Percentiles rank a stretch among this genome's conserved stretches.
Evolutionary conservation across 2,888 invertebrate genomes (phyloP).

Genomic region (Drosophila sordidula): DNA sequence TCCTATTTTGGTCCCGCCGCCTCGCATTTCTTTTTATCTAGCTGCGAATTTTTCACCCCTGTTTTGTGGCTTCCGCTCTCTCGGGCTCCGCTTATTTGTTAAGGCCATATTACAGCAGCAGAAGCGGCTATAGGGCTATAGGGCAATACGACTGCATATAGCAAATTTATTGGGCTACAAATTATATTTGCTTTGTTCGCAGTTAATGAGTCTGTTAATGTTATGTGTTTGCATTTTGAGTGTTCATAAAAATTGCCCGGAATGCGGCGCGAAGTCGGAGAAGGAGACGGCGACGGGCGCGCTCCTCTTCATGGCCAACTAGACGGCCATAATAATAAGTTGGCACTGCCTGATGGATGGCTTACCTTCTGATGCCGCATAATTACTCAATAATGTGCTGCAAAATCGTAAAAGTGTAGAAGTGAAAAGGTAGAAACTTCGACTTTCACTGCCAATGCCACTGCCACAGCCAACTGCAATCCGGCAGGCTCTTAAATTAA

Average conservation of each 20-base stretch:
- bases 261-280: neutral
- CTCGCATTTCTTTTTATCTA: constrained; percentile 39
- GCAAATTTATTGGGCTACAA: constrained; percentile 75
- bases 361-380: constrained; percentile 61
- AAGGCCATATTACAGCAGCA: constrained; percentile 27
- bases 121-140: constrained; percentile 4
- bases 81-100: constrained; percentile 44
- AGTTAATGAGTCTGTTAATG: constrained; percentile 78
- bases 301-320: constrained; percentile 18
- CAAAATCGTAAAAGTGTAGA: constrained; percentile 57
- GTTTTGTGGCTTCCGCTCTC: constrained; percentile 67
- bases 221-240: constrained; percentile 76
- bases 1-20: constrained; percentile 24
- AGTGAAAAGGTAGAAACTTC: constrained; percentile 10
- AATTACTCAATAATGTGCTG: constrained; percentile 75
- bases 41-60: constrained; percentile 30
- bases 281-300: too few species aligned
- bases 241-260: constrained; percentile 62
- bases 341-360: constrained; percentile 19
- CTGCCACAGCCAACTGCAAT: constrained; percentile 7
- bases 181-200: constrained; percentile 77
- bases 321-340: constrained; percentile 41
- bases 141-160: constrained; percentile 44
- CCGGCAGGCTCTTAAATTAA: constrained; percentile 14
- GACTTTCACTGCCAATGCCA: neutral